Percentiles rank a stretch among this genome's conserved stretches.
Evolutionary conservation across 1,140 invertebrate species (phyloP).

Genomic region (Chymomyza costata): DNA sequence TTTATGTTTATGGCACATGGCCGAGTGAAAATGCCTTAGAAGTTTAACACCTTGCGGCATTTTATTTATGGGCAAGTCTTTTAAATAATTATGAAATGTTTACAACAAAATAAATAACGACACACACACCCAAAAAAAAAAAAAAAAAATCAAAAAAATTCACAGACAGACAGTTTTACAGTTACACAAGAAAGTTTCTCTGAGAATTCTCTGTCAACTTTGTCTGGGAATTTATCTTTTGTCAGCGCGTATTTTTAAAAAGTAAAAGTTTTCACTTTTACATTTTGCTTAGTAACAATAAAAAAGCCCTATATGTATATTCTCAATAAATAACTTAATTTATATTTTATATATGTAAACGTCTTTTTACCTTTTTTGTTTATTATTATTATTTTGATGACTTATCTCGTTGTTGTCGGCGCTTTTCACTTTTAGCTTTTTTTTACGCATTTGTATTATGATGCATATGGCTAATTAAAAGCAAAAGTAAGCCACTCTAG

Average conservation of each 20-base stretch:
- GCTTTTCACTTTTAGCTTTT: slow-evolving; percentile 46
- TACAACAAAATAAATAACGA: slow-evolving; percentile 30
- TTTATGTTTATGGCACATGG: slow-evolving; percentile 14
- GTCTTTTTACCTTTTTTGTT: too few relatives aligned
- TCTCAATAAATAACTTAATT: neutral
- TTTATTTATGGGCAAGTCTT: slow-evolving; percentile 2
- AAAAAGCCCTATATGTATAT: slow-evolving; percentile 5
- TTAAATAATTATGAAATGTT: slow-evolving; percentile 60
- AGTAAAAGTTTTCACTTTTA: slow-evolving; percentile 70
- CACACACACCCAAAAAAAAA: slow-evolving; percentile 12
- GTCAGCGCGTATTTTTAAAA: slow-evolving; percentile 29
- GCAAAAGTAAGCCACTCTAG: too few relatives aligned
- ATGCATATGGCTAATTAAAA: too few relatives aligned
- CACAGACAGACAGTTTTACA: slow-evolving; percentile 18
- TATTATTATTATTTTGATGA: slow-evolving; percentile 40
- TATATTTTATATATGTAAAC: too few relatives aligned
- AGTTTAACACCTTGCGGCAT: neutral
- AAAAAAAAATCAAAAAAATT: slow-evolving; percentile 17
- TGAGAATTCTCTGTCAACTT: too few relatives aligned
- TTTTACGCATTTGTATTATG: too few relatives aligned
- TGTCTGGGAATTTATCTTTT: slow-evolving; percentile 33
- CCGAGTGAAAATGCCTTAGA: too few relatives aligned
- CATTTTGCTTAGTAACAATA: slow-evolving; percentile 29
- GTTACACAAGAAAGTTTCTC: slow-evolving; percentile 44
- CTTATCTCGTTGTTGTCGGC: too few relatives aligned